Conservation (phyloP, 2,888 invertebrate species). For the Chironomus tentans region DNA sequence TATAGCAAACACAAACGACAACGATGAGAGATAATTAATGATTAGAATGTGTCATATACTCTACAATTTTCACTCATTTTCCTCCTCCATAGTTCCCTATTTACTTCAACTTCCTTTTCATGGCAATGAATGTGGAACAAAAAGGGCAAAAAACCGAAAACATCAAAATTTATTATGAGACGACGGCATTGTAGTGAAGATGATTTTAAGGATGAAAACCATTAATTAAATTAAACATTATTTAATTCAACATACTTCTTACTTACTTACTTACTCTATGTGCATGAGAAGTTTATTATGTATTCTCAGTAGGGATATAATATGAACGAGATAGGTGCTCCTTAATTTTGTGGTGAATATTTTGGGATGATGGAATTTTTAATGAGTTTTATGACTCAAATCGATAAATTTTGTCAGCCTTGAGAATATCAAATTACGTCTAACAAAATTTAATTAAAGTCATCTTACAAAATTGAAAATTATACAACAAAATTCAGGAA, state of each 20-base stretch:
- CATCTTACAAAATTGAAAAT: no score
- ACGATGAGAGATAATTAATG: slow-evolving; percentile 19
- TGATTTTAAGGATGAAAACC: background rate
- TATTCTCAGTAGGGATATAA: no score
- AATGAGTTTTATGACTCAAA: no score
- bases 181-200: background rate
- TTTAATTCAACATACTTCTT: background rate
- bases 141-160: background rate
- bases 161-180: background rate
- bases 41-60: slow-evolving; percentile 21
- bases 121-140: background rate
- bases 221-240: slow-evolving; percentile 17
- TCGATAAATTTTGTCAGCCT: no score
- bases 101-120: background rate
- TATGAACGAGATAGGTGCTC: no score
- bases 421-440: no score
- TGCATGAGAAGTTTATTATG: no score
- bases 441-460: no score
- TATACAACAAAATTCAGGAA: no score
- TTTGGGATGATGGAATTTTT: no score
- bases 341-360: no score
- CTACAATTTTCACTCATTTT: background rate
- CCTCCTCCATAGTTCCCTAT: background rate
- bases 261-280: no score
- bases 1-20: background rate